These are phyloP conservation scores for Falcunculus frontatus DNA, from an alignment of 2,113 vertebrate genomes.

Conservation along the genomic window DNA sequence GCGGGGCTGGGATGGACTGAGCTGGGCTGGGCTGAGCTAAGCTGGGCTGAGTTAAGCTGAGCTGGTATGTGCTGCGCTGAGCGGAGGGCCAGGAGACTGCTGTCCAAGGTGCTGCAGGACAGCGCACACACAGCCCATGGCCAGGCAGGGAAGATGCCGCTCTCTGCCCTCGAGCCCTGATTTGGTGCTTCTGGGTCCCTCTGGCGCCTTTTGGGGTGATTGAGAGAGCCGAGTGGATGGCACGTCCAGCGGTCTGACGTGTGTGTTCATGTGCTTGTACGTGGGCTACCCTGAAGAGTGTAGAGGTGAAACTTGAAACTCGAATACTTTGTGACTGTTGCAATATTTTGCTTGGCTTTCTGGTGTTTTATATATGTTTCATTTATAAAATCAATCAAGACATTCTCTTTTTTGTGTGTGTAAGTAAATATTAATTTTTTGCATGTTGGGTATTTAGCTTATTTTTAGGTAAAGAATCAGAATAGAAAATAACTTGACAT, in stretches of 20 bases:
- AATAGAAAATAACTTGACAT: neutral
- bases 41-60: fast-evolving
- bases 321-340: neutral
- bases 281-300: neutral
- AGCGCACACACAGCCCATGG: fast-evolving
- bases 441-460: neutral
- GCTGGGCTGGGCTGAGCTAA: fast-evolving
- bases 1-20: neutral
- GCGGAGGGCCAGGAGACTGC: neutral
- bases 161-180: neutral
- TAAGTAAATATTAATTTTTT: neutral
- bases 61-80: fast-evolving
- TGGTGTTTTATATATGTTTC: neutral
- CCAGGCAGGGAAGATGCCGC: fast-evolving
- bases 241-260: neutral
- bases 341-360: neutral
- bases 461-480: neutral
- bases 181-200: neutral
- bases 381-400: neutral
- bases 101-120: conserved; percentile 26
- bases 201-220: neutral
- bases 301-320: neutral
- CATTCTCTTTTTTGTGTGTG: neutral
- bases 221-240: neutral
- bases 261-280: neutral